Conservation (phyloP, 2,113 vertebrate species). For the Psittacula cyanocephala region DNA sequence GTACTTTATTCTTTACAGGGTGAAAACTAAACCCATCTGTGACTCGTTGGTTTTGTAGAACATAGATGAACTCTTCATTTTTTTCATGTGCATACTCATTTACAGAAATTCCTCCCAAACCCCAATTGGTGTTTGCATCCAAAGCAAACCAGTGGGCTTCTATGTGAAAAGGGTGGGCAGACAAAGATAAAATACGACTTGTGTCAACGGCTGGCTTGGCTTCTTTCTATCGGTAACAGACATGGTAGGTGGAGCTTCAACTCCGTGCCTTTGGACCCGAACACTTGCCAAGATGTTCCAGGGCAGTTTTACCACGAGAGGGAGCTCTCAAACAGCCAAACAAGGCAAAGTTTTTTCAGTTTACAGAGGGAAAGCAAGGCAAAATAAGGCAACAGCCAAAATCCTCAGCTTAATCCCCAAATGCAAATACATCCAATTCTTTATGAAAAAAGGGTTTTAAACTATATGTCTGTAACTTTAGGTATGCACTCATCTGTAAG, state of each 20-base stretch:
- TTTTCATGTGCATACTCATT: neutral
- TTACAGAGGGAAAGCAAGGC: neutral
- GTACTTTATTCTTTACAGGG: neutral
- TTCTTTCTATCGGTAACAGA: neutral
- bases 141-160: neutral
- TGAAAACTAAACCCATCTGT: neutral
- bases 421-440: neutral
- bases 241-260: neutral
- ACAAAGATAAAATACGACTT: neutral
- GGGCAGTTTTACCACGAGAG: slow-evolving; percentile 2
- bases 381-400: neutral
- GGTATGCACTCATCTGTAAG: neutral
- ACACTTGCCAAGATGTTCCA: neutral
- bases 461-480: neutral
- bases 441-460: neutral
- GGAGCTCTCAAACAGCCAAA: slow-evolving; percentile 15
- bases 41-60: neutral
- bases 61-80: neutral
- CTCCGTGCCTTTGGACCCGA: neutral
- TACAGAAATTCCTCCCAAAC: neutral
- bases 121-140: neutral
- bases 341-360: neutral
- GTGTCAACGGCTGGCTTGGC: neutral
- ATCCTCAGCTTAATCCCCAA: neutral
- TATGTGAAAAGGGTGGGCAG: neutral